These are phyloP conservation scores for Apamea crenata DNA, from an alignment of 2,888 invertebrate species.

Conservation along the genomic window DNA sequence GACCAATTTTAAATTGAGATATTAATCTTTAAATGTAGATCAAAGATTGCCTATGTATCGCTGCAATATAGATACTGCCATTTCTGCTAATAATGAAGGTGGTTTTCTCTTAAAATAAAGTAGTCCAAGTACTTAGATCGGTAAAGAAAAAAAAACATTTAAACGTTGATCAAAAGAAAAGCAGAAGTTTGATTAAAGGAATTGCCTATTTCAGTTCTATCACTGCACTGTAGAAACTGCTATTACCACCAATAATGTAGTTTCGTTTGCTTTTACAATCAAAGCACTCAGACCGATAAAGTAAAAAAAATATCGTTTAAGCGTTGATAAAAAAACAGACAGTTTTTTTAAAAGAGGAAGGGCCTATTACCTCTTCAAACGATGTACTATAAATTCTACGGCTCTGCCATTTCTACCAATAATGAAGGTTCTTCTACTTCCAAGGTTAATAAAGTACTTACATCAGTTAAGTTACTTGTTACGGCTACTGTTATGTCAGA, in stretches of 20 bases:
- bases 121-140: neutral
- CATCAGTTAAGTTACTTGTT: slow-evolving; percentile 49
- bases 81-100: neutral
- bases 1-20: neutral
- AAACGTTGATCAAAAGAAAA: neutral
- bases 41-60: neutral
- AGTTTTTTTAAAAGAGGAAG: neutral
- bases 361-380: neutral
- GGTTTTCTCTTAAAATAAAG: neutral
- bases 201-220: neutral
- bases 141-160: neutral
- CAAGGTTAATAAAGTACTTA: slow-evolving; percentile 50
- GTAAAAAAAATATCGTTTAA: neutral
- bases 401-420: slow-evolving; percentile 13
- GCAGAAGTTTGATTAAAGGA: neutral
- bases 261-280: neutral
- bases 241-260: neutral
- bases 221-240: neutral
- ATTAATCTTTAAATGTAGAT: neutral
- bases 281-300: neutral
- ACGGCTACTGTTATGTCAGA: slow-evolving; percentile 60
- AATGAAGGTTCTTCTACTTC: slow-evolving; percentile 20
- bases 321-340: neutral
- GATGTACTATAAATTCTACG: neutral
- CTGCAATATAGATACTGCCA: neutral